phyloP scores from a whole-genome alignment of 2,797 vertebrate species.

The Coregonus suidteri region DNA sequence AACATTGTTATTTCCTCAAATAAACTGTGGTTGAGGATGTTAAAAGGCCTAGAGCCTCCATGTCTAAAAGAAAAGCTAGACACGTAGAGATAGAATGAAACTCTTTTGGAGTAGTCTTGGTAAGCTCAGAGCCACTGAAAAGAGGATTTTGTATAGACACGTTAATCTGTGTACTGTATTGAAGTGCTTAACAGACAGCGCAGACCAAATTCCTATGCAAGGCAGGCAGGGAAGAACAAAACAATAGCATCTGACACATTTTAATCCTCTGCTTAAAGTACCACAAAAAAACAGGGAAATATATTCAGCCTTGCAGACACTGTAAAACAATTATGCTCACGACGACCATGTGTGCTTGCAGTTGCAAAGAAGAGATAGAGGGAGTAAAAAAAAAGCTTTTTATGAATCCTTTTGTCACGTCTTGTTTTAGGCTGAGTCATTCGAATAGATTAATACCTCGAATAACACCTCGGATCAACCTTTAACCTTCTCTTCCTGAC shows the following conservation, averaged over 20 bases:
- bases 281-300: slow-evolving; percentile 23
- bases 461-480: slow-evolving; percentile 41
- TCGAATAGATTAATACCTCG: slow-evolving; percentile 72
- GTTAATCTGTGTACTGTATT: slow-evolving; percentile 43
- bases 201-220: slow-evolving; percentile 28
- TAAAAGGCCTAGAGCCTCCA: slow-evolving; percentile 14
- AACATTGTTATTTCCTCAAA: background rate
- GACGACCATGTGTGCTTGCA: slow-evolving; percentile 17
- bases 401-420: slow-evolving; percentile 8
- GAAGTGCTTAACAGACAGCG: slow-evolving; percentile 34
- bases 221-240: slow-evolving; percentile 18
- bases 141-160: slow-evolving; percentile 40
- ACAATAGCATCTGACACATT: slow-evolving; percentile 30
- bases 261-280: slow-evolving; percentile 22
- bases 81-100: slow-evolving; percentile 18
- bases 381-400: background rate
- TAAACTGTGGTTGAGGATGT: slow-evolving; percentile 1
- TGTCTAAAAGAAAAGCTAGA: slow-evolving; percentile 29
- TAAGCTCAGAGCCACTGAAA: slow-evolving; percentile 29
- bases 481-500: slow-evolving; percentile 64
- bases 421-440: slow-evolving; percentile 29
- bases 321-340: slow-evolving; percentile 20
- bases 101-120: slow-evolving; percentile 17
- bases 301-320: slow-evolving; percentile 19
- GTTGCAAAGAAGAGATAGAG: slow-evolving; percentile 11